Conservation (phyloP, 2,113 vertebrate species). For the Actenoides hombroni region DNA sequence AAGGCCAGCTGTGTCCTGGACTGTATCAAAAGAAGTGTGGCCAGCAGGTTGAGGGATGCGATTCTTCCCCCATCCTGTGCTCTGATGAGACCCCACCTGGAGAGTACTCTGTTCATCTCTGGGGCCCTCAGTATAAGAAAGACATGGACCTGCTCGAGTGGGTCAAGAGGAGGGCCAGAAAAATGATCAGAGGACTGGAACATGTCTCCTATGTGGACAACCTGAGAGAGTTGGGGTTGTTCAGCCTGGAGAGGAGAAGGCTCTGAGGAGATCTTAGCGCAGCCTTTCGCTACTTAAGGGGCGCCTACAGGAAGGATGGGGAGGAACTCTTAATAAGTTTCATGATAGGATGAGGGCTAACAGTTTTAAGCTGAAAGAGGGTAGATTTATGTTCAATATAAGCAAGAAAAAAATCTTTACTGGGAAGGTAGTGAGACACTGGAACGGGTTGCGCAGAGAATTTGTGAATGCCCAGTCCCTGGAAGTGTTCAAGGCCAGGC, state of each 20-base stretch:
- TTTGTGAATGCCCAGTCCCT: background rate
- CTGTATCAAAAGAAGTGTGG: background rate
- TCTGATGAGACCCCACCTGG: background rate
- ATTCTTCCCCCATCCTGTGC: background rate
- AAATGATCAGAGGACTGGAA: background rate
- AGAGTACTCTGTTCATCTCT: background rate
- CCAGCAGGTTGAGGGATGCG: background rate
- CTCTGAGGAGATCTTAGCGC: background rate
- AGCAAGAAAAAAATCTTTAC: background rate
- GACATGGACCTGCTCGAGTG: background rate
- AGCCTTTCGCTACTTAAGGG: background rate
- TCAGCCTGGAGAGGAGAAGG: background rate
- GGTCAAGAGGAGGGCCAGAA: background rate
- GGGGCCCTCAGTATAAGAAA: background rate
- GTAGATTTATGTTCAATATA: background rate
- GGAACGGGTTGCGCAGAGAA: background rate
- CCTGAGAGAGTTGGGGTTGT: background rate
- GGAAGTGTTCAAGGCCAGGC: background rate
- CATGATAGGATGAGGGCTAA: background rate
- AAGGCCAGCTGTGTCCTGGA: background rate
- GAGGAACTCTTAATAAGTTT: background rate
- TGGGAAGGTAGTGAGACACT: background rate
- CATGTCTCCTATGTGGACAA: background rate
- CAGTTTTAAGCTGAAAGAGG: background rate
- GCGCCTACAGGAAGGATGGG: background rate